Conservation (phyloP, 2,797 vertebrate genomes). For the Zalophus californianus region DNA sequence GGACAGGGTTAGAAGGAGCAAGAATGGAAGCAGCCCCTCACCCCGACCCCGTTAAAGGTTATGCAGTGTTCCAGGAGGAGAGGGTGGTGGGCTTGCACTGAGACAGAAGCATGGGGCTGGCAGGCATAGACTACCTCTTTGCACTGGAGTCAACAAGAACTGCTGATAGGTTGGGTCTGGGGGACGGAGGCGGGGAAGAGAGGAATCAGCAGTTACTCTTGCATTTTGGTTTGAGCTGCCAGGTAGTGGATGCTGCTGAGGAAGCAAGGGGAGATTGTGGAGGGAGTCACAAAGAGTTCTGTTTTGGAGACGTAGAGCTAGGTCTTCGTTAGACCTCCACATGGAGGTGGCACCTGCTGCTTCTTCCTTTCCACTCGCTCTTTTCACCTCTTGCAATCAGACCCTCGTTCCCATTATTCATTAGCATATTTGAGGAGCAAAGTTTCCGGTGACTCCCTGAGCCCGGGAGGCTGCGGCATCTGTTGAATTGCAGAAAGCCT, state of each 20-base stretch:
- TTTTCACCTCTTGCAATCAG: neutral
- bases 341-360: neutral
- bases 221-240: neutral
- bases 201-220: neutral
- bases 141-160: neutral
- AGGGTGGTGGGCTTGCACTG: neutral
- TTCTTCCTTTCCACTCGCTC: neutral
- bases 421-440: neutral
- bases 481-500: neutral
- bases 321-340: neutral
- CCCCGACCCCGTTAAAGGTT: neutral
- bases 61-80: neutral
- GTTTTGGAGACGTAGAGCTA: neutral
- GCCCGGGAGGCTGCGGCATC: neutral
- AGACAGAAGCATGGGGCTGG: neutral
- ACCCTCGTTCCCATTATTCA: neutral
- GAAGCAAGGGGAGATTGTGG: neutral
- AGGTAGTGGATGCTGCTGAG: neutral
- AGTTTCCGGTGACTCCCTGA: neutral
- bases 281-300: neutral
- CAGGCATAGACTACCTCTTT: neutral
- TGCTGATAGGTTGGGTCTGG: neutral
- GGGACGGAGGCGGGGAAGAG: rapidly evolving
- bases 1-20: neutral
- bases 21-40: neutral